A percentile compares a stretch with the other conserved stretches of the same genome.
Conservation (phyloP, 2,888 invertebrate species). For the Pseudoips prasinana region DNA sequence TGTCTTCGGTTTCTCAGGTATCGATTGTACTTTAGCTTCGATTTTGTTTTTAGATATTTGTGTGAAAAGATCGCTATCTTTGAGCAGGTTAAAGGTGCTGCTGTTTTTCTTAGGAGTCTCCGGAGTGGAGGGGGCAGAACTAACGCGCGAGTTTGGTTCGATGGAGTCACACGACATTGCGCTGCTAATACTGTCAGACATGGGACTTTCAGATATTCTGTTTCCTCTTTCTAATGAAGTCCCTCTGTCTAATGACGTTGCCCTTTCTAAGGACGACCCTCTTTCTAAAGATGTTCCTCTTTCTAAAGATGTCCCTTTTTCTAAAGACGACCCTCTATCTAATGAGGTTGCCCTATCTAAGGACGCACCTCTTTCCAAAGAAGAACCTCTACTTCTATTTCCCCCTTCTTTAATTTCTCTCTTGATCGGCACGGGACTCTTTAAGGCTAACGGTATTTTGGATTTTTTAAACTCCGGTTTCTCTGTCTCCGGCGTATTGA, state of each 20-base stretch:
- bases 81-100: constrained; percentile 84
- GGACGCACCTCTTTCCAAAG: constrained; percentile 42
- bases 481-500: constrained; percentile 61
- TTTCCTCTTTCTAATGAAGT: constrained; percentile 41
- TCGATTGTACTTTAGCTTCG: constrained; percentile 30
- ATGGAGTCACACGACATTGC: constrained; percentile 46
- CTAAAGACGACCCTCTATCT: neutral
- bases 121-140: constrained; percentile 45
- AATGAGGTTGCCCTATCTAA: neutral
- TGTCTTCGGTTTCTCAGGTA: constrained; percentile 23
- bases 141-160: constrained; percentile 33
- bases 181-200: constrained; percentile 30
- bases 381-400: constrained; percentile 49
- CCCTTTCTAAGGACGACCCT: neutral
- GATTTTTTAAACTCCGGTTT: constrained; percentile 66
- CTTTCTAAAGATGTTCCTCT: constrained; percentile 54
- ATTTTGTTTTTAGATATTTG: constrained; percentile 83
- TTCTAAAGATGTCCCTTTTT: constrained; percentile 52
- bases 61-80: constrained; percentile 86
- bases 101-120: constrained; percentile 72
- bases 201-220: constrained; percentile 33
- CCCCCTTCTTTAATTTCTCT: constrained; percentile 57
- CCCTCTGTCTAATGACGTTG: neutral
- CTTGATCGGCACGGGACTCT: constrained; percentile 65
- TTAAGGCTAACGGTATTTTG: constrained; percentile 67